Evolutionary conservation across 2,113 vertebrate genomes (phyloP), one percentile per base, ranked within the genome.

Genomic region (Rhinolophus sinicus): DNA sequence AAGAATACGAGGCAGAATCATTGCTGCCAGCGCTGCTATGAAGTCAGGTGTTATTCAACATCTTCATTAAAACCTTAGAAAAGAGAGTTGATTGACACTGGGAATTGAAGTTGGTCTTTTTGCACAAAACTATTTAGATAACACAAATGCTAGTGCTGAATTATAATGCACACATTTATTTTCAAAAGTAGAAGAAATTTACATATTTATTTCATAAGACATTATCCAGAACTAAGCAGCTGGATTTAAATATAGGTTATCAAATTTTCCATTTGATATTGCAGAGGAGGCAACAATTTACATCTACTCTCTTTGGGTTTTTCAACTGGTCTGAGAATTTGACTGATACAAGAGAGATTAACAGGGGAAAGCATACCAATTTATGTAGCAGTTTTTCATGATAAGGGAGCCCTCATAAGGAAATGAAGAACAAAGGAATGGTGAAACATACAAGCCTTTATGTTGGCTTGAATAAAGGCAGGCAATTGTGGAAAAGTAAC

Each of bases 51-150:
- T 73, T 82, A 65, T 82, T 86, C 82, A 81, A 64, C 7, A 8
- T 81, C 24, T 95, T 82, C 40, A 73, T 88, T 91, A 93, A 94
- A 93, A 11, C 40, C 14, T 81, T 70, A 64, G 62, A 65, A 86
- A 87, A 88, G 33, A 52, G 2, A 76, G 80, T 40, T 38, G 60
- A 86, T 89, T 64, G 30, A 85, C 47, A 94, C 0, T 72, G 35
- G 28, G 1, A 64, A 73, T 0, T 81, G 19, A 22, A 85, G 16
- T 50, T 65, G 9, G 40, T 94, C 35, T 9, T 56, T 85, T 14
- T 85, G 3, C 19, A 50, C 13, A 58, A 92, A 83, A 94, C 3
- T 72, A 60, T 24, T 47, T 86, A 88, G 30, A 85, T 24, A 85
- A 95, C 21, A 67, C 38, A 90, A 85, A 82, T 40, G 8, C 16